Base-by-base conservation (phyloP, 2,888 invertebrate species). In the Napeogenes inachia region DNA sequence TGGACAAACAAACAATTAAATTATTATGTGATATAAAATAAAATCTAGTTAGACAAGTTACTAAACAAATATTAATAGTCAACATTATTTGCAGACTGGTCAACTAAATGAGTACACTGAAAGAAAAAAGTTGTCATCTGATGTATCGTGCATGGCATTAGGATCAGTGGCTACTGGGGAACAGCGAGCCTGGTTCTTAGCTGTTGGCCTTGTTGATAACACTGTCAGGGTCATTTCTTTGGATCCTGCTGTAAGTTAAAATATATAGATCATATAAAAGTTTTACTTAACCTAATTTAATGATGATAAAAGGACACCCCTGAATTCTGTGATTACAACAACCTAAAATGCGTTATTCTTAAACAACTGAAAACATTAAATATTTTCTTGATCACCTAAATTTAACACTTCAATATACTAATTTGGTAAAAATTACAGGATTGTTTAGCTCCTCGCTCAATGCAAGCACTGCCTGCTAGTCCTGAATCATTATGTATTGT, bases 41-140 rank as follows among this genome's bases (percentile, higher is more conserved):
- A 30, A 5, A 32, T 63, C 69, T 61, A 10, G 12, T 42, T 10
- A 42, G 42, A 42, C 3, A 3, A 42, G 12, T 2, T 6, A 38
- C 21, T 21, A 21, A 21, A 21, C 21, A 21, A 21, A 21, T 21
- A 21, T 21, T 21, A 21, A 21, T 21, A 21, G 21, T 21, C 21
- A 21, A 21, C 21, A 53, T 33, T 57, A 50, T 57, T 92, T 91
- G 54, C 83, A 98, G 98, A 97, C 98, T 71, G 99, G 99, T 1
- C 98, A 99, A 84, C 89, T 99, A 57, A 99, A 99, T 87, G 99
- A 99, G 83, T 99, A 99, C 82, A 98, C 98, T 8, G 99, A 99
- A 80, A 93, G 99, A 10, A 98, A 98, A 77, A 97, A 98, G 79
- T 95, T 99, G 94, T 96, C 97, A 5, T 95, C 97, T 0, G 99